phyloP scores from a whole-genome alignment of 2,113 vertebrate species.

The Sphaerodactylus townsendi region DNA sequence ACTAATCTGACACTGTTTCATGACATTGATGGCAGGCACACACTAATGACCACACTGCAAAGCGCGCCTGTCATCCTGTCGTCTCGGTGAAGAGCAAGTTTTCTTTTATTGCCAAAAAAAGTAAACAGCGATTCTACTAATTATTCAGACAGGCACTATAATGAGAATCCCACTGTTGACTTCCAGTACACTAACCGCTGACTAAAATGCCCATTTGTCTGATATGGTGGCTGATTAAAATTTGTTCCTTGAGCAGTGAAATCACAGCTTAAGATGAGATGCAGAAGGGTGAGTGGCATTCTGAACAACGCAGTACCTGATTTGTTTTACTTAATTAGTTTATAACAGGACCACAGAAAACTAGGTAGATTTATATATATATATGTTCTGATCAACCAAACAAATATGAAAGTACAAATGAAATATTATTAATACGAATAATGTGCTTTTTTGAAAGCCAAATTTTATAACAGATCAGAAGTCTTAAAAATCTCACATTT shows the following conservation, averaged over 20 bases:
- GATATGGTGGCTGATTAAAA: constrained; percentile 75
- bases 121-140: constrained; percentile 69
- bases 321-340: constrained; percentile 52
- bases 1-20: constrained; percentile 75
- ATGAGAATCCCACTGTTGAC: constrained; percentile 73
- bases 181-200: constrained; percentile 59
- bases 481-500: constrained; percentile 1
- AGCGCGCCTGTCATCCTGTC: constrained; percentile 75
- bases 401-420: neutral
- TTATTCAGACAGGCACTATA: constrained; percentile 74
- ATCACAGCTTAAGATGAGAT: constrained; percentile 48
- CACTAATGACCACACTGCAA: constrained; percentile 70
- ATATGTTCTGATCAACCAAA: constrained; percentile 23
- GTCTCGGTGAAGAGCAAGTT: constrained; percentile 52
- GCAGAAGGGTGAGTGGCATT: constrained; percentile 62
- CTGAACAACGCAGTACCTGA: constrained; percentile 57
- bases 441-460: constrained; percentile 14
- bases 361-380: constrained; percentile 66
- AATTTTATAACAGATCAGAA: constrained; percentile 28
- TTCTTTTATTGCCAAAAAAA: constrained; percentile 54
- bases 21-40: constrained; percentile 68
- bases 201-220: constrained; percentile 73
- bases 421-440: constrained; percentile 23
- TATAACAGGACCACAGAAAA: constrained; percentile 55
- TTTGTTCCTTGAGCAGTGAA: constrained; percentile 75